Base-by-base conservation (phyloP, 2,888 invertebrate genomes). In the Agrotis clavis region DNA sequence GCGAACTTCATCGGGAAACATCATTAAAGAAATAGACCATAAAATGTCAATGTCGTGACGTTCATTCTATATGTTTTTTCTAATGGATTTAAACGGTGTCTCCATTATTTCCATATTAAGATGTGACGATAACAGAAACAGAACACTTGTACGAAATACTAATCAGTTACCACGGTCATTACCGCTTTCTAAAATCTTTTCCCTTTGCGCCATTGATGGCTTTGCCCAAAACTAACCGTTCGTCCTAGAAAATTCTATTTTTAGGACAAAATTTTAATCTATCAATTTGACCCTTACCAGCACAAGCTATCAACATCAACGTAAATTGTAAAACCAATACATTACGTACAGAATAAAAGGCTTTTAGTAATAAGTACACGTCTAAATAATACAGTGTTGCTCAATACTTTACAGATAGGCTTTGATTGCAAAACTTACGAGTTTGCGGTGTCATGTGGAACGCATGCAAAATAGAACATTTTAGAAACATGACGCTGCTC, bases 341-440 rank as follows among this genome's bases (percentile, higher is more conserved):
- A 60, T 72, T 56, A 45, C 54, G 54, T n/a, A 48, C 64, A 62
- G 47, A 68, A 77, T 54, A 77, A 80, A 75, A 69, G 25, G 41
- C 53, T 80, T 65, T 76, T 79, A 77, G 68, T 69, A 59, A 63
- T 4, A n/a, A n/a, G n/a, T n/a, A 72, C 53, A 68, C 57, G 70
- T 68, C 72, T 82, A 73, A 80, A 84, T 75, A 81, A 77, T 71
- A 79, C 71, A 16, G 19, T 30, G 67, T 84, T 81, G 62, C 72
- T 74, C 67, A 86, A 83, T 74, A 69, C 66, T 35, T 60, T 48
- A 62, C 64, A 60, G 65, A 77, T 77, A 71, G 63, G 64, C 85
- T 84, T 76, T 80, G 79, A 85, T 89, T 89, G 86, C 89, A 71
- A 85, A 86, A 89, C 70, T 69, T 77, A 72, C 74, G 69, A 75